Evolutionary conservation across 2,797 vertebrate species (phyloP).

Genomic region (Periophthalmus magnuspinnatus): DNA sequence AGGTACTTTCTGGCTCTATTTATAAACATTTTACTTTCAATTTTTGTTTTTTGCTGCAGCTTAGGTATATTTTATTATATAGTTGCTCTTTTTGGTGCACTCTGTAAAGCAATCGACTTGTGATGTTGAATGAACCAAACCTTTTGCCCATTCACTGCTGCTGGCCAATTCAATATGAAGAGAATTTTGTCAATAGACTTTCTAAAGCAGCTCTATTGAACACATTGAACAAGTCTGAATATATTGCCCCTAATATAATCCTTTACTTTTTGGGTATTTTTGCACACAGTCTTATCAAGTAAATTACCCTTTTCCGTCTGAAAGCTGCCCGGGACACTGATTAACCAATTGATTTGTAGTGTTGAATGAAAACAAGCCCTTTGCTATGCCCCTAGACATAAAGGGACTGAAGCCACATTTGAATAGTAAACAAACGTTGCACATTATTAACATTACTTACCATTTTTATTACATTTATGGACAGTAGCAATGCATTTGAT

Average conservation of each 20-base stretch:
- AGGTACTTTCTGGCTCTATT: slow-evolving; percentile 27
- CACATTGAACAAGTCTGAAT: neutral
- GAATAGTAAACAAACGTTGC: neutral
- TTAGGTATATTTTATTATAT: neutral
- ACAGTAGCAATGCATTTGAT: neutral
- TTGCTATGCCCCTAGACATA: slow-evolving; percentile 1
- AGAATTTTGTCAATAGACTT: neutral
- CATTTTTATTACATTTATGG: neutral
- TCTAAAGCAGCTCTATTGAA: neutral
- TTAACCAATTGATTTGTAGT: slow-evolving; percentile 4
- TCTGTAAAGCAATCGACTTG: neutral
- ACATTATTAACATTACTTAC: neutral
- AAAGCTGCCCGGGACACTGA: neutral
- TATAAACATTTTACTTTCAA: slow-evolving; percentile 15
- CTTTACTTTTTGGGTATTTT: neutral
- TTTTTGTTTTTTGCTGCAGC: neutral
- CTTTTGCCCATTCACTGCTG: slow-evolving; percentile 7
- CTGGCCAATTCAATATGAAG: neutral
- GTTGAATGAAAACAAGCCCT: slow-evolving; percentile 4
- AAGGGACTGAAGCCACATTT: neutral
- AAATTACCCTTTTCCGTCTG: neutral
- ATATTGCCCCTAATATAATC: neutral
- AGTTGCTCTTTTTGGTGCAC: neutral
- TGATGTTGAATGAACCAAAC: neutral
- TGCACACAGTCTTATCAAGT: neutral